Conservation (phyloP, 1,140 invertebrate species). For the Bradysia coprophila region DNA sequence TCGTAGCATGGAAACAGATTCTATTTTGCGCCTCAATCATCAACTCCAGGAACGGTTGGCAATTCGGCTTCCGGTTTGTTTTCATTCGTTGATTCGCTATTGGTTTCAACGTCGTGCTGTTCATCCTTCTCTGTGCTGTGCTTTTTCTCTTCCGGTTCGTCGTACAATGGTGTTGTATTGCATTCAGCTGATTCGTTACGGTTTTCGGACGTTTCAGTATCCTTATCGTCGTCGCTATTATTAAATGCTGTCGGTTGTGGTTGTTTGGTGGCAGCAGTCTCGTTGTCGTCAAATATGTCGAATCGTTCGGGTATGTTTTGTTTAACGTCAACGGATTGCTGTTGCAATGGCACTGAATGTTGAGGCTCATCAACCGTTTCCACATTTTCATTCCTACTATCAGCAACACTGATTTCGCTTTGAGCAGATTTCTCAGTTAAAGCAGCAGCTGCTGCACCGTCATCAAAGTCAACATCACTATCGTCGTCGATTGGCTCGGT, state of each 20-base stretch:
- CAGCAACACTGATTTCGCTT: neutral
- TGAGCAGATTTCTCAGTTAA: neutral
- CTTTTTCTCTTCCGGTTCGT: constrained; percentile 1
- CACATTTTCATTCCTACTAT: neutral
- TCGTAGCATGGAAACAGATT: too few species aligned
- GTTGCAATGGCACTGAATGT: too few species aligned
- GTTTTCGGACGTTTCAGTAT: neutral
- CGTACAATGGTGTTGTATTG: constrained; percentile 5
- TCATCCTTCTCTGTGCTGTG: neutral
- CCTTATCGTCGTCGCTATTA: neutral
- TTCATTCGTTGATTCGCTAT: neutral
- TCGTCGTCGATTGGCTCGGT: constrained; percentile 9
- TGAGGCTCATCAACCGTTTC: neutral
- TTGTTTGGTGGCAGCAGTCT: neutral
- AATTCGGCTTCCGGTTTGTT: too few species aligned
- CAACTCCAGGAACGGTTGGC: too few species aligned
- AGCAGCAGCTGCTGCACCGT: neutral
- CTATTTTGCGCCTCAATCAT: too few species aligned
- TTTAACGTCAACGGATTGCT: too few species aligned
- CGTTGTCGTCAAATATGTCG: neutral
- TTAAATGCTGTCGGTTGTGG: neutral
- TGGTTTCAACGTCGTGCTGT: neutral
- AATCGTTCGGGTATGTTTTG: neutral
- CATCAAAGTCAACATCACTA: neutral
- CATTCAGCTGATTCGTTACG: neutral